These are phyloP conservation scores for Cololabis saira DNA, from an alignment of 2,113 vertebrate species.

Conservation along the genomic window DNA sequence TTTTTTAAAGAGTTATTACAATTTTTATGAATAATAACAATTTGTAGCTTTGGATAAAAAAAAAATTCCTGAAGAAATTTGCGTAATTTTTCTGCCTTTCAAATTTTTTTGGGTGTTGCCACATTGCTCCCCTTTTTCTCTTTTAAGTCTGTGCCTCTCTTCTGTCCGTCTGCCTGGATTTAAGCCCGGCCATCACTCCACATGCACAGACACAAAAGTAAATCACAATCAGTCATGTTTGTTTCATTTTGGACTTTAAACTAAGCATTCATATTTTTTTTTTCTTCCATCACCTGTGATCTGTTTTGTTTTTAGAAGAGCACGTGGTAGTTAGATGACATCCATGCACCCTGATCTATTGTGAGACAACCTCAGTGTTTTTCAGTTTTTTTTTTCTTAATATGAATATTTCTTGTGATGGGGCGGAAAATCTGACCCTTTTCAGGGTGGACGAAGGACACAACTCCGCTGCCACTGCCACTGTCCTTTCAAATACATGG, in stretches of 20 bases:
- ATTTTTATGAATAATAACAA: conserved; percentile 62
- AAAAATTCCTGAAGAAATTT: conserved; percentile 42
- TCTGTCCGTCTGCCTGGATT: conserved; percentile 19
- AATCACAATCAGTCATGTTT: not conserved
- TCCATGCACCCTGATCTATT: too few relatives aligned
- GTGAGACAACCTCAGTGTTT: not conserved
- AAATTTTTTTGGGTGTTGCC: not conserved
- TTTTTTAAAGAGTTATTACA: conserved; percentile 70
- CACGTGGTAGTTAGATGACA: too few relatives aligned
- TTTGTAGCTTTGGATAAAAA: conserved; percentile 66
- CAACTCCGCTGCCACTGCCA: conserved; percentile 7
- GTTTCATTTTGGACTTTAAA: not conserved
- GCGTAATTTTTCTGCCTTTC: conserved; percentile 34
- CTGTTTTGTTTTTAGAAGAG: too few relatives aligned
- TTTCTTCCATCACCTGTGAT: too few relatives aligned
- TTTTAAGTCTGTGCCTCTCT: conserved; percentile 6
- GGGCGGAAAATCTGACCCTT: conserved; percentile 30
- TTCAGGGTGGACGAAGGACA: conserved; percentile 27
- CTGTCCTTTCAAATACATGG: conserved; percentile 15
- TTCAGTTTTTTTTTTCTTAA: not conserved
- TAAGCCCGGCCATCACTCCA: conserved; percentile 7
- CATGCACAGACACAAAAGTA: conserved; percentile 32
- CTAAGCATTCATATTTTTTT: too few relatives aligned
- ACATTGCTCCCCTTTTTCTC: not conserved
- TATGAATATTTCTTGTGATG: not conserved